A percentile compares a stretch with the other conserved stretches of the same genome.
phyloP scores from a whole-genome alignment of 2,888 invertebrate genomes.

The Strigamia crassipes region DNA sequence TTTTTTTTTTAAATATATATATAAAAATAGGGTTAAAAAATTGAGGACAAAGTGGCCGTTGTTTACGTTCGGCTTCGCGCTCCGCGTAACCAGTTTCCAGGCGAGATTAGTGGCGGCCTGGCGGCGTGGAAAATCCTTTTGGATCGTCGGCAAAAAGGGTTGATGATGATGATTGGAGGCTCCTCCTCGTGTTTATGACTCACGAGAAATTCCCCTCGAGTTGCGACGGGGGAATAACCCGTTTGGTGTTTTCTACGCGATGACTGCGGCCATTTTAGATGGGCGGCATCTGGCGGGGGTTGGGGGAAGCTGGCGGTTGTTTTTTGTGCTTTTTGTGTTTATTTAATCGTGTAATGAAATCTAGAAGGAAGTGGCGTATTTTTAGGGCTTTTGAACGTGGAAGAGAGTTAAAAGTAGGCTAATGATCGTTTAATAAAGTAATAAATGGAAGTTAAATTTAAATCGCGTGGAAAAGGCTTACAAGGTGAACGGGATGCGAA shows the following conservation, averaged over 20 bases:
- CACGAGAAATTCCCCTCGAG: background rate
- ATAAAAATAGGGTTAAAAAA: background rate
- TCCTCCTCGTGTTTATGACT: background rate
- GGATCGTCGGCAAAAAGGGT: background rate
- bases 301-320: too few species aligned
- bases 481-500: background rate
- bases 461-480: background rate
- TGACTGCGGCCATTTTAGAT: background rate
- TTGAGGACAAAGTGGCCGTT: background rate
- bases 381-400: background rate
- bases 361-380: background rate
- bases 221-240: constrained; percentile 14
- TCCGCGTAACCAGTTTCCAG: background rate
- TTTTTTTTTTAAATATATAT: too few species aligned
- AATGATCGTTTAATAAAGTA: constrained; percentile 8
- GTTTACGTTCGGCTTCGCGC: background rate
- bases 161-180: background rate
- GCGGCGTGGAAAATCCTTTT: too few species aligned
- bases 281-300: background rate
- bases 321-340: background rate
- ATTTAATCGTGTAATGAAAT: background rate
- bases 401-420: background rate
- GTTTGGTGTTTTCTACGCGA: background rate
- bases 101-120: background rate
- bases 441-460: background rate